Conservation (phyloP, 2,113 vertebrate species). For the Circaetus gallicus region DNA sequence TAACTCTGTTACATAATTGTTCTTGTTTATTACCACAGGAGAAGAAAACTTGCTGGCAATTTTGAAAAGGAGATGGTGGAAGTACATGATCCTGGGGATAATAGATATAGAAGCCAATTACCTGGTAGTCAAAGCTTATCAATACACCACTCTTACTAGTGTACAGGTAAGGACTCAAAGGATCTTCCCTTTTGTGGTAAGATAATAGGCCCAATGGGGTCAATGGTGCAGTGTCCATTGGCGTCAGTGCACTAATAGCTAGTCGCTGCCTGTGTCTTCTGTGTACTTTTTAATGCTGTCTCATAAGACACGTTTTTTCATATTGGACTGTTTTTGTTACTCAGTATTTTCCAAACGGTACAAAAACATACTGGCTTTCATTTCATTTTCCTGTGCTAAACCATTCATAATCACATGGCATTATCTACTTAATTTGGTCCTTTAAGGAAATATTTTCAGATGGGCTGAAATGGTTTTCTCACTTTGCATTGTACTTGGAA, state of each 20-base stretch:
- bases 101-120: slow-evolving; percentile 97
- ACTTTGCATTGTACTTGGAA: not conserved
- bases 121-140: slow-evolving; percentile 93
- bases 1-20: slow-evolving; percentile 11
- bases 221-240: not conserved
- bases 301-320: not conserved
- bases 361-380: not conserved
- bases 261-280: not conserved
- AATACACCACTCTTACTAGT: slow-evolving; percentile 93
- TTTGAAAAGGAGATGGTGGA: slow-evolving; percentile 95
- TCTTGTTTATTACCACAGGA: slow-evolving; percentile 72
- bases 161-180: slow-evolving; percentile 82
- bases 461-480: not conserved
- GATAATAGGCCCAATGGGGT: not conserved
- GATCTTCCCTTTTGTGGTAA: not conserved
- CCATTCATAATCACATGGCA: not conserved
- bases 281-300: not conserved
- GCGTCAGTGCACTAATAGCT: not conserved
- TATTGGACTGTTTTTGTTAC: not conserved
- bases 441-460: not conserved
- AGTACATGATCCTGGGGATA: slow-evolving; percentile 94
- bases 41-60: slow-evolving; percentile 95
- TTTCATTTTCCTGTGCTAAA: not conserved
- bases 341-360: not conserved
- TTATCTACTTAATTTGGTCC: not conserved